These are phyloP conservation scores for Tenthredo notha DNA, from an alignment of 2,888 invertebrate genomes.

Conservation along the genomic window DNA sequence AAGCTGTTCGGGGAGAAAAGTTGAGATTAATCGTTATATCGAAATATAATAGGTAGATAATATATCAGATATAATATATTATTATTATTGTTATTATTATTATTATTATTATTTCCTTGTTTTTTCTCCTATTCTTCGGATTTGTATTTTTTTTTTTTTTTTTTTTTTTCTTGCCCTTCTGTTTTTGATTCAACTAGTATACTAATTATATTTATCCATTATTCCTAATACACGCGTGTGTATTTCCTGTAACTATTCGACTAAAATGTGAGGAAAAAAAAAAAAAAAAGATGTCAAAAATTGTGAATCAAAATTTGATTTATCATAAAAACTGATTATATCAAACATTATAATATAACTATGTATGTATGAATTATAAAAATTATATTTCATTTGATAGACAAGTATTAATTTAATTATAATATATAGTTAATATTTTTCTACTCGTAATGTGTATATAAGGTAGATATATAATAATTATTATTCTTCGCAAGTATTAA, in stretches of 20 bases:
- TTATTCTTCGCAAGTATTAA: constrained; percentile 16
- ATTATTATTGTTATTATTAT: background rate
- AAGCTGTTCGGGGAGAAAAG: constrained; percentile 79
- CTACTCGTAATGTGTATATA: background rate
- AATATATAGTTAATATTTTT: background rate
- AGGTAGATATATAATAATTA: background rate
- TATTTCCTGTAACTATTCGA: too few species aligned
- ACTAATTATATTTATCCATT: background rate
- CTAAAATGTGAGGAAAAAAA: too few species aligned
- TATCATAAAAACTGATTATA: too few species aligned
- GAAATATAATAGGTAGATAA: background rate
- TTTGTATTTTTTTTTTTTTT: background rate
- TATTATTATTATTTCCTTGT: background rate
- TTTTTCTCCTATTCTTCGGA: background rate
- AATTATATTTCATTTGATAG: too few species aligned
- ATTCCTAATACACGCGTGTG: background rate
- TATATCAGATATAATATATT: background rate
- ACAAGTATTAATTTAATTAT: too few species aligned
- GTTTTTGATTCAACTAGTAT: background rate
- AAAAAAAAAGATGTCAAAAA: too few species aligned
- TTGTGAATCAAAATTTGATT: too few species aligned
- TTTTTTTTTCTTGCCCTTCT: background rate
- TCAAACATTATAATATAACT: too few species aligned
- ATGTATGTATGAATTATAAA: too few species aligned
- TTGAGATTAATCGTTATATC: constrained; percentile 43